A percentile compares a stretch with the other conserved stretches of the same genome.
Conservation (phyloP, 2,797 vertebrate genomes). For the Kryptopterus vitreolus region DNA sequence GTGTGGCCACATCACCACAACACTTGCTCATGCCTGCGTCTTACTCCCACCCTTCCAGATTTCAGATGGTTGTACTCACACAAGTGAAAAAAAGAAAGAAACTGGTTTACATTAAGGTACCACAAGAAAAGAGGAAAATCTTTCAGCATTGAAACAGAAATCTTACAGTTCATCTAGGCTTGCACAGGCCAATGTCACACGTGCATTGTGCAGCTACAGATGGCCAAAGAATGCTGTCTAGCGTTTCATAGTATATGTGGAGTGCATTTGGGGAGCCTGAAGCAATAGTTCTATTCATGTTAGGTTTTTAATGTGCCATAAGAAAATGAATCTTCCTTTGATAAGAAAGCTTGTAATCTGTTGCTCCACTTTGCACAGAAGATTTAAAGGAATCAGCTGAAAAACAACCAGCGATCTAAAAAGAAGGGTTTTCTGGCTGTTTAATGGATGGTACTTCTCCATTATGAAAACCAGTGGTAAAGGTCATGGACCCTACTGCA, state of each 20-base stretch:
- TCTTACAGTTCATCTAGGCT: conserved; percentile 16
- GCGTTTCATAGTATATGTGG: not conserved
- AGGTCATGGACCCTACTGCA: not conserved
- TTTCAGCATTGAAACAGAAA: conserved; percentile 29
- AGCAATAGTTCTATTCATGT: conserved; percentile 6
- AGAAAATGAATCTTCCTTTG: not conserved
- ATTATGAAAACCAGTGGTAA: not conserved
- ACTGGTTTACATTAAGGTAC: conserved; percentile 45
- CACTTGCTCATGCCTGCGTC: conserved; percentile 18
- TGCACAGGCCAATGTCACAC: not conserved
- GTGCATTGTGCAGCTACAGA: conserved; percentile 12
- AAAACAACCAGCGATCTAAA: not conserved
- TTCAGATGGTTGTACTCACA: conserved; percentile 40
- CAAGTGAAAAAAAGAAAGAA: not conserved
- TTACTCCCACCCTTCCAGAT: conserved; percentile 30
- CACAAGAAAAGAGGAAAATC: conserved; percentile 42
- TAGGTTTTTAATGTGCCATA: not conserved
- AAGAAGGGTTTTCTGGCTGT: not conserved
- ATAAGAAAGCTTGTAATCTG: not conserved
- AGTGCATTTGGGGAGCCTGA: not conserved
- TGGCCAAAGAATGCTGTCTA: not conserved
- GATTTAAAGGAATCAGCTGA: not conserved
- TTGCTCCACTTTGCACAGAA: not conserved
- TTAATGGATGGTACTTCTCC: no score
- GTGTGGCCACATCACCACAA: conserved; percentile 30